Evolutionary conservation across 2,113 vertebrate genomes (phyloP), one percentile per base, ranked within the genome.

Genomic region (Callipepla californica): DNA sequence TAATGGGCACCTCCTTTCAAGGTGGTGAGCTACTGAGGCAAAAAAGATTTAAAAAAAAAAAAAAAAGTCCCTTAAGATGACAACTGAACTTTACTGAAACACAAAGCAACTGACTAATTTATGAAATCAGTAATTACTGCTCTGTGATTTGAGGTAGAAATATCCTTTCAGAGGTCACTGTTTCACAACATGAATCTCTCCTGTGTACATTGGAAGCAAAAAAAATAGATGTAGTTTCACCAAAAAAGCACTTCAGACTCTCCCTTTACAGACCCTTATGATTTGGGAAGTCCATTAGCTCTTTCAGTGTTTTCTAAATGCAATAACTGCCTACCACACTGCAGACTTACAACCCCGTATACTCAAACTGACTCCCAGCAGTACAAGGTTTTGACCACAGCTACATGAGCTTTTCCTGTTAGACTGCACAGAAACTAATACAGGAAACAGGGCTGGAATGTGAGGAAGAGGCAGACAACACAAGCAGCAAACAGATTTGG

Each of bases 391-490:
- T 53, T 81, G 58, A n/a, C 42, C 2, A 6, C 16, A 70, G 65
- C 50, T 70, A 14, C 40, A 59, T 77, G 5, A 67, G 81, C 47
- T 87, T 76, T 94, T 96, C 91, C 89, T 92, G 75, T 61, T 83
- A 47, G 55, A 74, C 48, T 80, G 16, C 3, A 13, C 10, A 80
- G 72, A 87, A 81, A 92, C 57, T 51, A 92, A 80, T 76, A 93
- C 72, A 96, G 91, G 95, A 95, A 95, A 40, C 57, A 32, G 45
- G 57, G 51, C 51, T 61, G 51, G 20, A 80, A 17, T 1, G 13
- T 85, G 75, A 91, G 89, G 87, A 95, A 92, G 57, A 85, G 51
- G 58, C 77, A 84, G 75, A 62, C 80, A 92, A 88, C 38, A 89
- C 32, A 65, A 80, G 57, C 83, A 76, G 80, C 9, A 7, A 69